phyloP scores from a whole-genome alignment of 2,113 vertebrate species.

The Pachyramphus minor region DNA sequence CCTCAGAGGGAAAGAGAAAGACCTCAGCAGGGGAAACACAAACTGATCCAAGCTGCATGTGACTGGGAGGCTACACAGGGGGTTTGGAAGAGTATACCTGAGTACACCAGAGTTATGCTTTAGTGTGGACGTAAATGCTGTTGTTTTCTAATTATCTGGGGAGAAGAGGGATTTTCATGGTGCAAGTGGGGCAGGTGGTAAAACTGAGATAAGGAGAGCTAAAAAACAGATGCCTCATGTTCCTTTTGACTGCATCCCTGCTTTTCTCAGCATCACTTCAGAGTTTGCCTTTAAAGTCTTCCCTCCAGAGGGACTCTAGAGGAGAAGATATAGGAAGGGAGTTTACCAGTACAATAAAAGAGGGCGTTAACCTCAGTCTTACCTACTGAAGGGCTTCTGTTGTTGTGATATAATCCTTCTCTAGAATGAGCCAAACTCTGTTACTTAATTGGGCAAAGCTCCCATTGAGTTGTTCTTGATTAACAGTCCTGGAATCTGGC shows the following conservation, averaged over 20 bases:
- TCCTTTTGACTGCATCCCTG: background rate
- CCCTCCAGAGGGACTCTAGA: background rate
- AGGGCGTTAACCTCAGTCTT: background rate
- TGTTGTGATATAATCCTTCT: background rate
- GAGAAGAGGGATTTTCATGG: background rate
- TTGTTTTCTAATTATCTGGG: background rate
- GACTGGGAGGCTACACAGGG: background rate
- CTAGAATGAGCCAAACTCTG: background rate
- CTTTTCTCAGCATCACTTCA: background rate
- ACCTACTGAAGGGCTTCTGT: background rate
- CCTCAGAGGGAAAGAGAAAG: background rate
- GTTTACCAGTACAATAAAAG: background rate
- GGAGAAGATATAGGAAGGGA: background rate
- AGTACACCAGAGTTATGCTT: background rate
- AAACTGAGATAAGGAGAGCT: background rate
- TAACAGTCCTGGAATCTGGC: background rate
- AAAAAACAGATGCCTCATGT: background rate
- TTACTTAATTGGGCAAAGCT: constrained; percentile 22
- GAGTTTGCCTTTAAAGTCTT: background rate
- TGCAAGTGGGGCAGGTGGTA: background rate
- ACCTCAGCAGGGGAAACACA: background rate
- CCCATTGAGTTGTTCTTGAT: background rate
- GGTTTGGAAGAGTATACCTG: background rate
- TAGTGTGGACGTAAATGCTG: background rate
- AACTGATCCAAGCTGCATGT: background rate